These are phyloP conservation scores for Cantharis lateralis DNA, from an alignment of 2,888 invertebrate genomes.

Conservation along the genomic window DNA sequence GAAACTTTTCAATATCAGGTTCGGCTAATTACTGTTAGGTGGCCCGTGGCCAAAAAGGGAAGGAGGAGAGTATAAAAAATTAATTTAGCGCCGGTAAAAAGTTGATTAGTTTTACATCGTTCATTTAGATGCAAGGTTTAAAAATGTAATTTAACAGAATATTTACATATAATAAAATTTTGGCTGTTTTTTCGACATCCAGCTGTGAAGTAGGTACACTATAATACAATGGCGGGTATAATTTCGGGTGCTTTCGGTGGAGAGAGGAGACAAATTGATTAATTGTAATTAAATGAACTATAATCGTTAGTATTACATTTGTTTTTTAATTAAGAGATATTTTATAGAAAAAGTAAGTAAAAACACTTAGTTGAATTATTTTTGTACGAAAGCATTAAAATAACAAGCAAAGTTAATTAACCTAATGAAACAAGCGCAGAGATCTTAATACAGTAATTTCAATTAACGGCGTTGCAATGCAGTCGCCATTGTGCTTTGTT, in stretches of 20 bases:
- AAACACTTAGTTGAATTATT: slow-evolving; percentile 12
- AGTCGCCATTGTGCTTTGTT: slow-evolving; percentile 39
- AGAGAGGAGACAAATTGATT: neutral
- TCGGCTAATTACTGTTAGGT: slow-evolving; percentile 47
- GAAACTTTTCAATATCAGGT: slow-evolving; percentile 45
- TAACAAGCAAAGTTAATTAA: slow-evolving; percentile 38
- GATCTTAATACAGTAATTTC: slow-evolving; percentile 44
- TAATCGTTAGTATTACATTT: slow-evolving; percentile 1
- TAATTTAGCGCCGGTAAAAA: slow-evolving; percentile 28
- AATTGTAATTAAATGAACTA: neutral
- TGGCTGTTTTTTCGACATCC: neutral
- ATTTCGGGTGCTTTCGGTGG: neutral
- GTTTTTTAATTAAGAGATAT: neutral
- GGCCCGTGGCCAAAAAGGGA: slow-evolving; percentile 33
- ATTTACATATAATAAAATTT: neutral
- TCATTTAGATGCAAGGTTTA: slow-evolving; percentile 25
- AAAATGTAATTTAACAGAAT: slow-evolving; percentile 14
- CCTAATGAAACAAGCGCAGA: slow-evolving; percentile 39
- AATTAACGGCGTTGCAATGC: slow-evolving; percentile 42
- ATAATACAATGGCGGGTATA: neutral
- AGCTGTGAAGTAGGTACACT: neutral
- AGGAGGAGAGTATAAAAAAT: slow-evolving; percentile 26
- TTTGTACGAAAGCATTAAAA: slow-evolving; percentile 32
- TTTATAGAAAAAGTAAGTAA: neutral
- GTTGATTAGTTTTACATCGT: slow-evolving; percentile 30